Evolutionary conservation across 2,797 vertebrate genomes (phyloP).

Genomic region (Notoglanidium macrostoma): DNA sequence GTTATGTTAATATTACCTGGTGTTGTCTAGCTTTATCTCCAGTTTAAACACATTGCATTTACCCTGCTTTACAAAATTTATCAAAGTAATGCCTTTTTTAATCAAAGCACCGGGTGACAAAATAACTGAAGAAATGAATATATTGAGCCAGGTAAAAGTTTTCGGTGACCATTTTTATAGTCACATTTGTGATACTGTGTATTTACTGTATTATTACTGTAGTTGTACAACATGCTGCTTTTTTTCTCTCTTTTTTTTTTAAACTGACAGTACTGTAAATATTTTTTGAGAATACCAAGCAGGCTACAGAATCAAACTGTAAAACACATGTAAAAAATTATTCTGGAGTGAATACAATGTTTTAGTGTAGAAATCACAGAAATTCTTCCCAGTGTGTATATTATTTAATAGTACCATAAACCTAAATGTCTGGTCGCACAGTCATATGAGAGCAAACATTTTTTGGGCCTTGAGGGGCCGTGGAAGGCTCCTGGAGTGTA

Average conservation of each 20-base stretch:
- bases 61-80: neutral
- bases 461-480: constrained; percentile 36
- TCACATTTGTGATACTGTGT: neutral
- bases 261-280: neutral
- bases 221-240: neutral
- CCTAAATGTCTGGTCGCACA: constrained; percentile 16
- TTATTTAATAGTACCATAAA: constrained; percentile 12
- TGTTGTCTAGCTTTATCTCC: neutral
- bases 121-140: neutral
- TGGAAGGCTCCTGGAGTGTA: constrained; percentile 27
- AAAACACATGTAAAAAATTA: neutral
- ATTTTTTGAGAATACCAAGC: neutral
- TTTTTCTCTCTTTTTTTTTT: no score
- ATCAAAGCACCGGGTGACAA: neutral
- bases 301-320: neutral
- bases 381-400: constrained; percentile 4
- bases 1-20: neutral
- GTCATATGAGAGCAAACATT: constrained; percentile 24
- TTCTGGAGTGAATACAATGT: neutral
- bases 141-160: neutral
- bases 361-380: neutral
- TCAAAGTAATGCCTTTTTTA: neutral
- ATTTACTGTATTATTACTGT: neutral
- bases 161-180: neutral
- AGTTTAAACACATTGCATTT: neutral